Evolutionary conservation across 2,113 vertebrate species (phyloP).

Genomic region (Macrotus californicus): DNA sequence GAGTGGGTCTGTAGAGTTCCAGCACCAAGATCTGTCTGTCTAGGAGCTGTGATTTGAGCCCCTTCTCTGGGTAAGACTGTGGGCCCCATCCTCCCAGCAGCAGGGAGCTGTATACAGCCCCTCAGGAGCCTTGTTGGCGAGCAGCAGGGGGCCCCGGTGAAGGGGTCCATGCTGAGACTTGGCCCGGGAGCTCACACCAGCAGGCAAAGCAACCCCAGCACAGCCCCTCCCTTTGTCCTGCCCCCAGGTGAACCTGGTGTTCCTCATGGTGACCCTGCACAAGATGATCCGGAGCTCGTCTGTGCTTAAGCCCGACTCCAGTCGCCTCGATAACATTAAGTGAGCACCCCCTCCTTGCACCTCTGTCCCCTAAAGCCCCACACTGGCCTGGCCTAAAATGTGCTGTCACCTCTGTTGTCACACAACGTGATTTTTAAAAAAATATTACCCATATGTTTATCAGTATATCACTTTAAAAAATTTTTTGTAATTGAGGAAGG

Average conservation of each 20-base stretch:
- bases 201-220: neutral
- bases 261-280: slow-evolving; percentile 94
- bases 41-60: neutral
- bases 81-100: neutral
- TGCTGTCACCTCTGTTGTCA: neutral
- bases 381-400: neutral
- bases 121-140: too few relatives aligned
- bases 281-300: slow-evolving; percentile 93
- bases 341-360: slow-evolving; percentile 67
- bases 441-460: too few relatives aligned
- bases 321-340: slow-evolving; percentile 92
- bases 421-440: neutral
- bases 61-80: neutral
- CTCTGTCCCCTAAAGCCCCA: too few relatives aligned
- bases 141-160: neutral
- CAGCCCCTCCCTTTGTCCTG: neutral
- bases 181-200: neutral
- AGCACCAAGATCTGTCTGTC: neutral
- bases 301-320: slow-evolving; percentile 93
- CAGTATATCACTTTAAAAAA: too few relatives aligned
- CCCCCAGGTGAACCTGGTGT: slow-evolving; percentile 89
- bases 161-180: neutral
- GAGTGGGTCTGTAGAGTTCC: neutral
- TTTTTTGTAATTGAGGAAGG: too few relatives aligned
- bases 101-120: neutral